Percentiles rank a stretch among this genome's conserved stretches.
Evolutionary conservation across 2,113 vertebrate genomes (phyloP).

Genomic region (Zootoca vivipara): DNA sequence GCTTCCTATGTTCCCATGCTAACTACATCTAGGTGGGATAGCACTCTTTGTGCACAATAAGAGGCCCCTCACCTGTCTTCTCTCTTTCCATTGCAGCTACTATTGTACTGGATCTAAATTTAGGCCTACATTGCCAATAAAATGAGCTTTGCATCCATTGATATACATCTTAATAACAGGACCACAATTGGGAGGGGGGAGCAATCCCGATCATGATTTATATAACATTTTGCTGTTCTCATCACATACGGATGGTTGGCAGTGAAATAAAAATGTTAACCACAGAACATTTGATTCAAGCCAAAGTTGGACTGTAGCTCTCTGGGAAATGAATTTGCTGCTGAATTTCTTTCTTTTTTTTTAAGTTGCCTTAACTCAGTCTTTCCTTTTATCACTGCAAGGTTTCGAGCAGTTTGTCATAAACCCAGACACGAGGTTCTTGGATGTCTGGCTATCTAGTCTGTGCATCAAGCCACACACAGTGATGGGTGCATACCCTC

Average conservation of each 20-base stretch:
- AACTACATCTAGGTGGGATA: background rate
- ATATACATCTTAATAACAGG: constrained; percentile 19
- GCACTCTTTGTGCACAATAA: background rate
- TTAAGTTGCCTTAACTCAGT: background rate
- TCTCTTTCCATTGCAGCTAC: rapidly evolving
- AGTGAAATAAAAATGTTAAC: constrained; percentile 12
- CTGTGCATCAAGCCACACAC: background rate
- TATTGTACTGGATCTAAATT: background rate
- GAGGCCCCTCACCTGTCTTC: background rate
- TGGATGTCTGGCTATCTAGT: background rate
- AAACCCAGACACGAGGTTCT: background rate
- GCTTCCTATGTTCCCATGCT: background rate
- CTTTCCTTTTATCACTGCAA: background rate
- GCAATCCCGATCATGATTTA: background rate
- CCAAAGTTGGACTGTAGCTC: background rate
- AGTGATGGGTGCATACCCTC: background rate
- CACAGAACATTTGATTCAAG: constrained; percentile 13
- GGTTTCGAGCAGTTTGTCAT: constrained; percentile 3
- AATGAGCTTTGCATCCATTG: constrained; percentile 5
- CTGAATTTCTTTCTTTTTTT: background rate
- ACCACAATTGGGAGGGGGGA: background rate
- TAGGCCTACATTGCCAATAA: background rate
- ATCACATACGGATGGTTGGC: constrained; percentile 13
- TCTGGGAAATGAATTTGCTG: constrained; percentile 7
- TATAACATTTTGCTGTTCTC: constrained; percentile 1